Base-by-base conservation (phyloP, 2,797 vertebrate species). In the Sphenodon punctatus region DNA sequence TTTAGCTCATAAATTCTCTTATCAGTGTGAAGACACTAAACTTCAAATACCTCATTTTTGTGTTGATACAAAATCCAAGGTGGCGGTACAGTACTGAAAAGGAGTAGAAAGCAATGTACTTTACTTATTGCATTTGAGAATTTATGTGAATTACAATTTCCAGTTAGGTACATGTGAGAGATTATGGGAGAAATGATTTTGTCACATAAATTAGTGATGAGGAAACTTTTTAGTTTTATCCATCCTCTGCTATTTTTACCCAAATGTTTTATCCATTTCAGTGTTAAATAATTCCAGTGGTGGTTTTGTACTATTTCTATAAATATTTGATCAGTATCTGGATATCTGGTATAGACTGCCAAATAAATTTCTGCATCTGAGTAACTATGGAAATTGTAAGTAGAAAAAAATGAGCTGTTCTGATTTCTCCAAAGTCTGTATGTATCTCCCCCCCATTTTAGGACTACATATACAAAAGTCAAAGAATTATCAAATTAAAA, bases 91-190 rank as follows among this genome's bases (percentile, higher is more conserved):
- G 32, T 85, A 86, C 38, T 74, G 25, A 69, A 58, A 85, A 66
- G 72, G 30, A 49, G 61, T 58, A 77, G 38, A 75, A 55, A 59
- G 68, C 51, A 91, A 61, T 85, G 79, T 81, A 67, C 63, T 79
- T 61, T 23, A 63, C 70, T 87, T 30, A 3, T 71, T 80, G 72
- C 70, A 22, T 68, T 88, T 85, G 86, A 80, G 89, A 91, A 79
- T 49, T 71, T 61, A 19, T 75, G 13, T 65, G 70, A 66, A 72
- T 55, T 75, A 66, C 61, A 78, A 17, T 90, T 91, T 48, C 39
- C 49, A 85, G 55, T 16, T 83, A 84, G 75, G 42, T 84, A 61
- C 60, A 46, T 56, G 49, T 27, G 39, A 51, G 45, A 8, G 6
- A 59, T 81, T 55, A 56, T 70, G 67, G 88, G 42, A 80, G 42